Evolutionary conservation across 2,113 vertebrate species (phyloP), one percentile per base, ranked within the genome.

Genomic region (Chaenocephalus aceratus): DNA sequence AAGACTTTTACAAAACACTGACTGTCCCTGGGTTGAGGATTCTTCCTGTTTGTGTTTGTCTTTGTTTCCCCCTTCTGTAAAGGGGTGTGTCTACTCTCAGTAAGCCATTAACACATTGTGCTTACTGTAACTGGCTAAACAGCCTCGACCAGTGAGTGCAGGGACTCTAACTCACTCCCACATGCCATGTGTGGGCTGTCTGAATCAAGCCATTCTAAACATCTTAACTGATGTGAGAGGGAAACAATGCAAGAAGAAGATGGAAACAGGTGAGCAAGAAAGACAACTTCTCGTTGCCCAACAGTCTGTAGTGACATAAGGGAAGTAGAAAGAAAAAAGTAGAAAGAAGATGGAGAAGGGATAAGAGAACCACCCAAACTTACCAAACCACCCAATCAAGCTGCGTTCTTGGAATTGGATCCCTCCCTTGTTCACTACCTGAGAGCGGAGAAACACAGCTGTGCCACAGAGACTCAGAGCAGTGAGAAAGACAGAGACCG

Each of bases 111-210:
- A 96, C 94, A 87, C 95, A 92, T 92, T 72, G 84, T 88, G 82
- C 79, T 95, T 94, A 89, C 92, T 91, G 84, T 93, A 93, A 95
- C 96, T 95, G 93, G 95, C 95, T 95, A 89, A 96, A 96, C 96
- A 96, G 97, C 96, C 95, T 96, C 82, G 84, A 85, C 94, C 85
- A 95, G 96, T 94, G 88, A 90, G 80, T 49, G 23, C 86, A 86
- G 70, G 36, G 74, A 67, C 80, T 79, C 57, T 5, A 78, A 84
- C 78, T 86, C 80, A 87, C 89, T 82, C 83, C 83, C 83, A 86
- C 88, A 83, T 78, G 78, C 73, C 77, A 72, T 84, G 80, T 79
- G 86, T 59, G 80, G 51, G 67, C 75, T 80, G 80, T 74, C 73
- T 92, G 74, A 81, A 73, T 81, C 67, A 63, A 71, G 61, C 81